Conservation (phyloP, 2,113 vertebrate species). For the Myotis davidii region DNA sequence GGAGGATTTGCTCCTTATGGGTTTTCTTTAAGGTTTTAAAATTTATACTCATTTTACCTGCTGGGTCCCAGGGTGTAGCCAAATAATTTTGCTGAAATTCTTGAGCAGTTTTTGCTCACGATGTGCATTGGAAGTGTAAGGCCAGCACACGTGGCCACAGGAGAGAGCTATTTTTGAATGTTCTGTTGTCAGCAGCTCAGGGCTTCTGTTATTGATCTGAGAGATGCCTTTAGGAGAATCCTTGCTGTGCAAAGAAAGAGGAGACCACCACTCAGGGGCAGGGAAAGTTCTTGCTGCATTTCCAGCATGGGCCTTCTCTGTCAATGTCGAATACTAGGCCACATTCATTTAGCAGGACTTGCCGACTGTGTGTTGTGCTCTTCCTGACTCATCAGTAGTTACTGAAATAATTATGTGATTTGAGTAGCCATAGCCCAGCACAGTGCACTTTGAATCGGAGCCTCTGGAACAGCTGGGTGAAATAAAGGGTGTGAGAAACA, state of each 20-base stretch:
- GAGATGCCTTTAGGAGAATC: background rate
- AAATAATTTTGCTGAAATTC: constrained; percentile 52
- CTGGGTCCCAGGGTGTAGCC: background rate
- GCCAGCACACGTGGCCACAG: background rate
- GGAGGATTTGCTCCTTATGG: background rate
- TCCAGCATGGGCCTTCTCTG: background rate
- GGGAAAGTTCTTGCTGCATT: background rate
- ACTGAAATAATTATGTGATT: background rate
- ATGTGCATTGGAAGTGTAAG: background rate
- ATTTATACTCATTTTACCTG: background rate
- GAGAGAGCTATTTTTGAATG: constrained; percentile 32
- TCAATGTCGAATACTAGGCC: background rate
- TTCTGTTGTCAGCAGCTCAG: background rate
- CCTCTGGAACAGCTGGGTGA: background rate
- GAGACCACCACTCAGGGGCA: background rate
- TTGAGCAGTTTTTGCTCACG: background rate
- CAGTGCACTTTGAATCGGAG: background rate
- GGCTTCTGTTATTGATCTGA: background rate
- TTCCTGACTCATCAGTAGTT: background rate
- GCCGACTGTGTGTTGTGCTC: too few relatives aligned
- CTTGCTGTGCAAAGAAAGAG: background rate
- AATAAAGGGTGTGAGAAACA: background rate
- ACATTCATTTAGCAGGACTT: background rate
- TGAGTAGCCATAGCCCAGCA: background rate
- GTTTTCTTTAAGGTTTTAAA: constrained; percentile 8